phyloP scores from a whole-genome alignment of 2,113 vertebrate species.

The Mesoclemmys tuberculata region DNA sequence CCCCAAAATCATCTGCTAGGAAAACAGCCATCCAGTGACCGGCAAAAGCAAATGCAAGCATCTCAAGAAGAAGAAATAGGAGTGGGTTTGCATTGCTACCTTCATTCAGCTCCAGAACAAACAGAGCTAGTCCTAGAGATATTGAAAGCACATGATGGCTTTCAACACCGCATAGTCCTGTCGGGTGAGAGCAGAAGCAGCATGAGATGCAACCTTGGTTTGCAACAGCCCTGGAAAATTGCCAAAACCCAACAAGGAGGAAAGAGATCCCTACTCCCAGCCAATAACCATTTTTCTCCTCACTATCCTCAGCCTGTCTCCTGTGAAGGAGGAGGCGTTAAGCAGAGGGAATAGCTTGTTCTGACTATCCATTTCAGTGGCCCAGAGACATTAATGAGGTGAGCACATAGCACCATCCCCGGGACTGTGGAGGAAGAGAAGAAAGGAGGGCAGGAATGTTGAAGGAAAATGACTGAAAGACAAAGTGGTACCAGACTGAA shows the following conservation, averaged over 20 bases:
- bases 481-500: neutral
- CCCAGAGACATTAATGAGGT: neutral
- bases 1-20: neutral
- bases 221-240: neutral
- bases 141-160: fast-evolving
- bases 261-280: neutral
- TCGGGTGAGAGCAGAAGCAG: neutral
- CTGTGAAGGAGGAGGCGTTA: neutral
- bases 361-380: neutral
- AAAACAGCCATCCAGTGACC: neutral
- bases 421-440: neutral
- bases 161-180: neutral
- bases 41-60: neutral
- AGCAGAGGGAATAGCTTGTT: neutral
- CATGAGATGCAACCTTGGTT: neutral
- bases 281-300: neutral
- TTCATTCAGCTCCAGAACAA: slow-evolving; percentile 44
- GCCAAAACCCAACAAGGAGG: neutral
- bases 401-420: neutral
- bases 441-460: neutral
- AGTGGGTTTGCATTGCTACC: slow-evolving; percentile 28
- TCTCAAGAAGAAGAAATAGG: neutral
- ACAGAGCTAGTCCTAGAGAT: neutral
- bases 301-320: neutral
- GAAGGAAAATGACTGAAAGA: neutral